Conservation (phyloP, 2,888 invertebrate genomes). For the Caenorhabditis sp. region DNA sequence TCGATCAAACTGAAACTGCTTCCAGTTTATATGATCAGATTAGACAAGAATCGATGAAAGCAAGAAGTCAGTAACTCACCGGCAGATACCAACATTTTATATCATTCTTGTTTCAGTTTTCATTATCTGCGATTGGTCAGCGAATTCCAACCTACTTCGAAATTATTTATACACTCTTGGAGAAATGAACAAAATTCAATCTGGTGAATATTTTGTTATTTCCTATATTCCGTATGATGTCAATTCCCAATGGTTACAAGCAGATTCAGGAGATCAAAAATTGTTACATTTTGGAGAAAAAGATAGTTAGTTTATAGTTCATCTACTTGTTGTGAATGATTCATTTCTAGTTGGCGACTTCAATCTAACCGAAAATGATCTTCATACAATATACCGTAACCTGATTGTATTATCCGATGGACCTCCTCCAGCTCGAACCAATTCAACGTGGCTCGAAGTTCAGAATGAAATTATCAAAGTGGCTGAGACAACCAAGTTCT, state of each 20-base stretch:
- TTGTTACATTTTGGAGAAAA: conserved; percentile 19
- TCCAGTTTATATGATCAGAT: conserved; percentile 5
- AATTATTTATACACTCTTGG: conserved; percentile 32
- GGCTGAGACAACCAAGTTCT: conserved; percentile 2
- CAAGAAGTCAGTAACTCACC: conserved; percentile 20
- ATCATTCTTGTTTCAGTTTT: conserved; percentile 41
- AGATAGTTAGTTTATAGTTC: neutral
- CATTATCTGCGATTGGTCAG: conserved; percentile 35
- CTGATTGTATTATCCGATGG: conserved; percentile 44
- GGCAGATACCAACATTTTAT: neutral
- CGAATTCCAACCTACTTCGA: conserved; percentile 30
- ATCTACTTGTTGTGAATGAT: neutral
- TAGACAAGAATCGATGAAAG: conserved; percentile 25
- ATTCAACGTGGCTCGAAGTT: conserved; percentile 26
- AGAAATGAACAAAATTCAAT: conserved; percentile 31
- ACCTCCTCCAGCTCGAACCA: conserved; percentile 26
- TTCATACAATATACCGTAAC: conserved; percentile 42
- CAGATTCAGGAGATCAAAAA: conserved; percentile 9
- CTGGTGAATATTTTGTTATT: conserved; percentile 47
- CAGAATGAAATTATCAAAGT: conserved; percentile 8
- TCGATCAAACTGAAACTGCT: conserved; percentile 15
- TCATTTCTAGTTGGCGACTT: conserved; percentile 28
- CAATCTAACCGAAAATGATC: conserved; percentile 40
- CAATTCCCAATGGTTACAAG: conserved; percentile 40
- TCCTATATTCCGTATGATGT: conserved; percentile 36